phyloP scores from a whole-genome alignment of 2,888 invertebrate genomes.

The Drosophila eohydei region DNA sequence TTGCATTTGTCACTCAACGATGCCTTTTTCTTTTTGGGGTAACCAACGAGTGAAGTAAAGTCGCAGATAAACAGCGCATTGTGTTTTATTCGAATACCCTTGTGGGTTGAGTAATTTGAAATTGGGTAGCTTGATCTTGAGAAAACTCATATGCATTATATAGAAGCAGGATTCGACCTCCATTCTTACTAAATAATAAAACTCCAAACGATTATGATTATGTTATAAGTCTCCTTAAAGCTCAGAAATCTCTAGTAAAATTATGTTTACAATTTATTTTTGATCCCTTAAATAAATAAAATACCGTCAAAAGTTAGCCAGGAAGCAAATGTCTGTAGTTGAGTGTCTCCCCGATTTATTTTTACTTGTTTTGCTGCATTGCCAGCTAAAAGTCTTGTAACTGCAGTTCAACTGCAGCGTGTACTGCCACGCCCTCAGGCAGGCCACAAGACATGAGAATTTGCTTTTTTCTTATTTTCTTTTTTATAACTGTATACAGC shows the following conservation, averaged over 20 bases:
- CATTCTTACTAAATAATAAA: not conserved
- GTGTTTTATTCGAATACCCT: constrained; percentile 20
- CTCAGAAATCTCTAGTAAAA: not conserved
- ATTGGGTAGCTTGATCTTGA: not conserved
- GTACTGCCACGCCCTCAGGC: constrained; percentile 21
- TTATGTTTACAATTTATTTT: not conserved
- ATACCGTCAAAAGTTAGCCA: not conserved
- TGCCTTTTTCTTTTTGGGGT: constrained; percentile 1
- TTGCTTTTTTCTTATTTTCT: constrained; percentile 4
- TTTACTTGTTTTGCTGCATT: constrained; percentile 5
- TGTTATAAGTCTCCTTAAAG: not conserved
- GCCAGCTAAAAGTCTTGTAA: constrained; percentile 23
- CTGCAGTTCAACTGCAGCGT: constrained; percentile 45
- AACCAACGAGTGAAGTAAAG: constrained; percentile 18
- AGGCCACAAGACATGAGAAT: constrained; percentile 41
- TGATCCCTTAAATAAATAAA: not conserved
- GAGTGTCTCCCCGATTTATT: not conserved
- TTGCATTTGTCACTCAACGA: constrained; percentile 39
- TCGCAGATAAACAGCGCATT: constrained; percentile 35
- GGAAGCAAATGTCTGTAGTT: not conserved
- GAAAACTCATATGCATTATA: not conserved
- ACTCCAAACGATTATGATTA: not conserved
- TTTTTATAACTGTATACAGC: constrained; percentile 1
- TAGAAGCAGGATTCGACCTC: not conserved
- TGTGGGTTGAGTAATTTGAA: not conserved